Percentiles rank a stretch among this genome's conserved stretches.
phyloP scores from a whole-genome alignment of 2,113 vertebrate genomes.

The Gasterosteus aculeatus region DNA sequence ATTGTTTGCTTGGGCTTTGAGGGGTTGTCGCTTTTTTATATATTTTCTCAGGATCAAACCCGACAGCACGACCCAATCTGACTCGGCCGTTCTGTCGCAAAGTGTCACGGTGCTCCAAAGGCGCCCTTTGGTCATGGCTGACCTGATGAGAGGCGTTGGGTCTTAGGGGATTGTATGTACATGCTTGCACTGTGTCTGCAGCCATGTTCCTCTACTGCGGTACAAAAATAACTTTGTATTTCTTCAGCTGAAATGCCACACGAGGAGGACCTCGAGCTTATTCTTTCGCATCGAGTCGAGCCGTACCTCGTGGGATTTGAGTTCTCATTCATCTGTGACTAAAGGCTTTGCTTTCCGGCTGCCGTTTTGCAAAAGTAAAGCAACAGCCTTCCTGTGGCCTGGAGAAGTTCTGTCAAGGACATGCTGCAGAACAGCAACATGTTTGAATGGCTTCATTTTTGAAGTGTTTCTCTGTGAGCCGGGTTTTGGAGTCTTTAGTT shows the following conservation, averaged over 20 bases:
- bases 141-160: constrained; percentile 11
- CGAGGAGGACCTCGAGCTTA: background rate
- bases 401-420: background rate
- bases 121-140: constrained; percentile 15
- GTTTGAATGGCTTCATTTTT: background rate
- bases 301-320: background rate
- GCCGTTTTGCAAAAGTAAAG: background rate
- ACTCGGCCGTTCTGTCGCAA: constrained; percentile 11
- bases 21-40: background rate
- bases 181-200: background rate
- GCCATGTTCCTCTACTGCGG: background rate
- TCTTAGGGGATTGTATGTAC: background rate
- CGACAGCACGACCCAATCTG: constrained; percentile 18
- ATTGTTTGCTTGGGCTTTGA: constrained; percentile 7
- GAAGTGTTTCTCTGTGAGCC: background rate
- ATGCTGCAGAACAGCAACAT: background rate
- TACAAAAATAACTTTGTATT: background rate
- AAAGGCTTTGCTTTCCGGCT: background rate
- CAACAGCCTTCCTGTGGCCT: background rate
- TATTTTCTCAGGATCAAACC: constrained; percentile 6
- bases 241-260: background rate
- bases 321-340: constrained; percentile 30
- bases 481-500: background rate
- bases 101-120: constrained; percentile 28
- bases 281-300: background rate